Conservation (phyloP, 2,113 vertebrate species). For the Thunnus maccoyii region DNA sequence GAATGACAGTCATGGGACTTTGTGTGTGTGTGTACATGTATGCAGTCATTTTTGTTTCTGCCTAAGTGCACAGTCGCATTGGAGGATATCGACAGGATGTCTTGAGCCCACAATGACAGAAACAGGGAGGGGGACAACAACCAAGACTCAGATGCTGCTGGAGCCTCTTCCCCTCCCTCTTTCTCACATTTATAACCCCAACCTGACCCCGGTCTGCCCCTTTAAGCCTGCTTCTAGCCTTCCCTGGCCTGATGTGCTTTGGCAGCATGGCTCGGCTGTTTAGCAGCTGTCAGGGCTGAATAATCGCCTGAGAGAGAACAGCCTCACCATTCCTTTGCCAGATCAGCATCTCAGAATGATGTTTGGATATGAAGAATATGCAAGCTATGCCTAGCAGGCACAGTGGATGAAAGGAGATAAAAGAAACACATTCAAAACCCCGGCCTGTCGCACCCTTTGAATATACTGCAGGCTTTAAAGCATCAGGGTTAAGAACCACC, state of each 20-base stretch:
- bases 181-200: neutral
- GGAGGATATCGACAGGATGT: neutral
- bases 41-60: neutral
- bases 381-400: neutral
- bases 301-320: constrained; percentile 21
- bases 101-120: neutral
- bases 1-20: neutral
- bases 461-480: neutral
- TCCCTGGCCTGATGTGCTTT: constrained; percentile 21
- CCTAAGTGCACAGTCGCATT: neutral
- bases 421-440: neutral
- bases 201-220: constrained; percentile 9
- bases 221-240: constrained; percentile 8
- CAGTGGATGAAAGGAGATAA: constrained; percentile 7
- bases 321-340: constrained; percentile 1
- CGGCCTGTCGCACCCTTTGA: neutral
- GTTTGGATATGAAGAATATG: constrained; percentile 14
- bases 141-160: neutral
- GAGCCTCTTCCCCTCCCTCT: neutral
- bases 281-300: constrained; percentile 51
- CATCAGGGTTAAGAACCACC: neutral
- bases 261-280: constrained; percentile 43
- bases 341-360: constrained; percentile 25
- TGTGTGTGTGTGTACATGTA: neutral
- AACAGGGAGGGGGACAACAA: neutral